These are phyloP conservation scores for Stenchaetothrips biformis DNA, from an alignment of 2,888 invertebrate species.

Conservation along the genomic window DNA sequence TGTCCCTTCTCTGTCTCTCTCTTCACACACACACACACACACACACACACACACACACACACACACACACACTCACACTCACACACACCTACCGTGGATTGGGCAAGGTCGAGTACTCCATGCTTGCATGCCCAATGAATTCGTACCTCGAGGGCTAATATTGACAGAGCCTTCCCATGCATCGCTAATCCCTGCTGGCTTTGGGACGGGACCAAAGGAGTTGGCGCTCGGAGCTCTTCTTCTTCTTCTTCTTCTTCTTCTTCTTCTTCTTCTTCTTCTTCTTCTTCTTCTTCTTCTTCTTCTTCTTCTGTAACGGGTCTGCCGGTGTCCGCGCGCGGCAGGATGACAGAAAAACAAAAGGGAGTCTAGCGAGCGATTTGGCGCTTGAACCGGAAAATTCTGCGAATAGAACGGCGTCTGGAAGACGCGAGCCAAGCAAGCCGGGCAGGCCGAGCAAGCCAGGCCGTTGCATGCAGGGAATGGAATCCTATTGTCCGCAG, in stretches of 20 bases:
- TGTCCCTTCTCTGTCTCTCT: not conserved
- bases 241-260: too few species aligned
- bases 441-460: not conserved
- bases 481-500: constrained; percentile 16
- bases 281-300: too few species aligned
- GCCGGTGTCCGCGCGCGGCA: too few species aligned
- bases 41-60: not conserved
- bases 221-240: too few species aligned
- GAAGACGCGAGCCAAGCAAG: not conserved
- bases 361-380: not conserved
- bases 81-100: not conserved
- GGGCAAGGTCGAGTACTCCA: too few species aligned
- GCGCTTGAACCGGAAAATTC: constrained; percentile 6
- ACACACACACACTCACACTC: not conserved
- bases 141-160: too few species aligned
- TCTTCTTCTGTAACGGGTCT: too few species aligned
- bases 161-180: too few species aligned
- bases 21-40: not conserved
- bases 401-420: not conserved
- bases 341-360: not conserved
- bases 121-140: too few species aligned
- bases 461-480: not conserved
- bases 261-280: too few species aligned
- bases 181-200: too few species aligned
- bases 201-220: too few species aligned